Evolutionary conservation across 2,797 vertebrate species (phyloP).

Genomic region (Chloroceryle amazona): DNA sequence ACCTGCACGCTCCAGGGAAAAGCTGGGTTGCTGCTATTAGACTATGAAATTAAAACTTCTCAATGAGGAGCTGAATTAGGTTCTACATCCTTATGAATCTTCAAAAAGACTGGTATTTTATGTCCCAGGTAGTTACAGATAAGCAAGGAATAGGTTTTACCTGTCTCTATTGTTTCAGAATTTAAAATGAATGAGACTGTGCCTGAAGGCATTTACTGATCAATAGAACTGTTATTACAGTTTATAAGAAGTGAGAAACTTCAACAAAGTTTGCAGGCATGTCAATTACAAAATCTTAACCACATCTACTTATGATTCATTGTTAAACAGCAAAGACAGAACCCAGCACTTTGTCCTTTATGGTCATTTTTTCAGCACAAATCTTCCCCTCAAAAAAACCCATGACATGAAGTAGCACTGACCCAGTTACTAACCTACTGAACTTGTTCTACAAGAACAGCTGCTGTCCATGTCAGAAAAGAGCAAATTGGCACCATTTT

Average conservation of each 20-base stretch:
- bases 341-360: background rate
- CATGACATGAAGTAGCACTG: background rate
- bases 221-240: background rate
- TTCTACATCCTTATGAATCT: background rate
- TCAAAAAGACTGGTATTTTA: background rate
- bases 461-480: background rate
- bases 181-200: background rate
- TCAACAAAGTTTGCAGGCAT: background rate
- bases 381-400: background rate
- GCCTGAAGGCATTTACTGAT: background rate
- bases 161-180: background rate
- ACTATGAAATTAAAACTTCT: slow-evolving; percentile 15
- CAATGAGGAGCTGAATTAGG: background rate
- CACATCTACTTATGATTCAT: background rate
- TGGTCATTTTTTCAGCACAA: background rate
- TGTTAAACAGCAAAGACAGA: background rate
- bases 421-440: background rate
- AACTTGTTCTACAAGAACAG: background rate
- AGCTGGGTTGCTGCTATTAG: background rate
- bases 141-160: background rate
- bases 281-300: background rate
- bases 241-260: background rate
- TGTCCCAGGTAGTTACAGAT: background rate
- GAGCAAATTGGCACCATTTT: background rate
- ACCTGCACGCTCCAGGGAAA: background rate